phyloP scores from a whole-genome alignment of 2,888 invertebrate species.

The Chrysina gloriosa region DNA sequence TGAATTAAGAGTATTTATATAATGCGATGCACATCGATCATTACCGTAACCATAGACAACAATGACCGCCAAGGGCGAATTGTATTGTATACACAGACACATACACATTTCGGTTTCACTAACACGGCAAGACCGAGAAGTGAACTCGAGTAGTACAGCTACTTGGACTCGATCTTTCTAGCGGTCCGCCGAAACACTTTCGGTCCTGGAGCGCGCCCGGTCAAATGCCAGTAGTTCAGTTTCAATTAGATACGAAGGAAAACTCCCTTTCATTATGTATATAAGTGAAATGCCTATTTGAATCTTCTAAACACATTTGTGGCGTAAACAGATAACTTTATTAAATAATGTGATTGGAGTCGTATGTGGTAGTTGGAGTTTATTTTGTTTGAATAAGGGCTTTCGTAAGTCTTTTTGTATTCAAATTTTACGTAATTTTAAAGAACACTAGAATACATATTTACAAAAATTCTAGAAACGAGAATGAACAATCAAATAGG shows the following conservation, averaged over 20 bases:
- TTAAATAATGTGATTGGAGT: too few relatives aligned
- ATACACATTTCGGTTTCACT: constrained; percentile 37
- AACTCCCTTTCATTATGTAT: constrained; percentile 31
- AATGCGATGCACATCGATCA: constrained; percentile 20
- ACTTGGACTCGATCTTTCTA: constrained; percentile 41
- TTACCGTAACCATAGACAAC: constrained; percentile 34
- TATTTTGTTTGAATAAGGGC: too few relatives aligned
- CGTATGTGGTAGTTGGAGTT: too few relatives aligned
- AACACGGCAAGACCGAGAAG: background rate
- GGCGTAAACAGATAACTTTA: too few relatives aligned
- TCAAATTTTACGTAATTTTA: too few relatives aligned
- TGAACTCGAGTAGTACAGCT: constrained; percentile 28
- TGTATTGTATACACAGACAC: constrained; percentile 20
- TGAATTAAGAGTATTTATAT: background rate
- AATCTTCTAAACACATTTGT: too few relatives aligned
- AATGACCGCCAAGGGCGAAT: constrained; percentile 37
- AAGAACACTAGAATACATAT: too few relatives aligned
- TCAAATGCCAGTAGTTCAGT: constrained; percentile 35
- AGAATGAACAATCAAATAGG: too few relatives aligned
- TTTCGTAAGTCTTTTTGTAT: too few relatives aligned
- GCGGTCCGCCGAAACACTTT: constrained; percentile 42
- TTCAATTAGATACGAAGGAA: constrained; percentile 32
- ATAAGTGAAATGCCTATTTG: background rate
- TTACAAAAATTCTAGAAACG: too few relatives aligned
- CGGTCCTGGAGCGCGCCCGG: constrained; percentile 24